Percentiles rank a stretch among this genome's conserved stretches.
Conservation (phyloP, 2,797 vertebrate species). For the Falco cherrug region DNA sequence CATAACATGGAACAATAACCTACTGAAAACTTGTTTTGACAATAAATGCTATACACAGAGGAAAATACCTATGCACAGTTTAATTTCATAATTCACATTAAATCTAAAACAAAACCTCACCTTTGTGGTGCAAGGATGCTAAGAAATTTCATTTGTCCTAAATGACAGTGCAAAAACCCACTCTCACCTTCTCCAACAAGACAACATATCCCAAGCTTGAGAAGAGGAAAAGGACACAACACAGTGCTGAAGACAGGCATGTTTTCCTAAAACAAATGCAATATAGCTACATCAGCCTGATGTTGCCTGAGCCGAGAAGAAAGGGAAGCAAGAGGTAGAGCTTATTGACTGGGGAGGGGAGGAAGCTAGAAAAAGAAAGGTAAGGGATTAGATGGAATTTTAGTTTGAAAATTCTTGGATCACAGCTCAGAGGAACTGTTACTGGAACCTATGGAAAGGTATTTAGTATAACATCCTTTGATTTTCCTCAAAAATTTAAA, state of each 20-base stretch:
- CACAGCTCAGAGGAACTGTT: not conserved
- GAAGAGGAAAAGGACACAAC: conserved; percentile 26
- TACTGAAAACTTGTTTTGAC: not conserved
- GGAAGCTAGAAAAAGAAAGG: not conserved
- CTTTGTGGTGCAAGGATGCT: not conserved
- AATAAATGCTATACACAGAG: not conserved
- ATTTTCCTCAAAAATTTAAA: not conserved
- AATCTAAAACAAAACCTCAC: not conserved
- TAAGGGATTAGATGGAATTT: not conserved
- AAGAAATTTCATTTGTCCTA: not conserved
- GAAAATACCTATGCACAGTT: not conserved
- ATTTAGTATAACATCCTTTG: not conserved
- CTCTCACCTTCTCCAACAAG: not conserved
- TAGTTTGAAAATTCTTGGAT: not conserved
- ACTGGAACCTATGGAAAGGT: not conserved
- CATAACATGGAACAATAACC: not conserved
- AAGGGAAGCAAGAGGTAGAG: not conserved
- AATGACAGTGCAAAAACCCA: not conserved
- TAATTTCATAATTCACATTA: not conserved
- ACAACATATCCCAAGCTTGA: not conserved
- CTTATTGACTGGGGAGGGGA: not conserved
- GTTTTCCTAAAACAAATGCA: conserved; percentile 25
- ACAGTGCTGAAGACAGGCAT: not conserved
- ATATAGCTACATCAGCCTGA: not conserved
- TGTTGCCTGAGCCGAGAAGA: not conserved